Evolutionary conservation across 1,140 invertebrate species (phyloP), one percentile per base, ranked within the genome.

Genomic region (Drosophila busckii): DNA sequence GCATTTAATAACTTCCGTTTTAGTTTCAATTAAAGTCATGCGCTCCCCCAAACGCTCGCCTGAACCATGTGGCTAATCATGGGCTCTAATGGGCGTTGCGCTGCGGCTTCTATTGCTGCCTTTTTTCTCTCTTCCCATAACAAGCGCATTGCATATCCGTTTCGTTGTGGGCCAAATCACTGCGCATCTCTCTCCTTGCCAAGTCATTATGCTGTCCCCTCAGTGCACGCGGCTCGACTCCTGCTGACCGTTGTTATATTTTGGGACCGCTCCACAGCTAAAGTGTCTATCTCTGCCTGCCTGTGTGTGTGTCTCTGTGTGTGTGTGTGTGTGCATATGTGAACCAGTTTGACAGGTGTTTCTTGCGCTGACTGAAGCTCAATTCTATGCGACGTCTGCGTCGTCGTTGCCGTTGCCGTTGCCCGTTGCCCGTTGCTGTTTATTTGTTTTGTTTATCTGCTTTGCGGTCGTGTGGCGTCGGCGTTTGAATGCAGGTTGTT

Each of bases 331-430:
- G 17, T 55, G 28, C 46, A 10, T 49, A 9, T 76, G 66, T 80
- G 75, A 76, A 82, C 75, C 75, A 66, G 75, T 82, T 82, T 82
- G 75, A 82, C 75, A 82, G 75, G 75, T 82, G 75, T 82, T 83
- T 82, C 75, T 83, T 66, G 76, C 69, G 76, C 69, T 73, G 70
- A 70, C 75, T 80, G 75, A 82, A 82, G 73, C 64, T 67, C 75
- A 58, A 82, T 82, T 82, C 75, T 68, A 80, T 65, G 64, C 73
- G 68, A 80, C 73, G 75, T 73, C 59, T 78, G 45, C 40, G 26
- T 19, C 31, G 20, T 29, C 20, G 13, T 26, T 31, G 1, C 7
- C 31, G 4, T 23, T 28, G 8, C 9, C 26, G 8, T 31, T 42
- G 20, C 42, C 37, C 60, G 60, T 44, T 45, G 50, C 52, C 25